These are phyloP conservation scores for Poeciliopsis infans DNA, from an alignment of 2,797 vertebrate genomes.

Conservation along the genomic window DNA sequence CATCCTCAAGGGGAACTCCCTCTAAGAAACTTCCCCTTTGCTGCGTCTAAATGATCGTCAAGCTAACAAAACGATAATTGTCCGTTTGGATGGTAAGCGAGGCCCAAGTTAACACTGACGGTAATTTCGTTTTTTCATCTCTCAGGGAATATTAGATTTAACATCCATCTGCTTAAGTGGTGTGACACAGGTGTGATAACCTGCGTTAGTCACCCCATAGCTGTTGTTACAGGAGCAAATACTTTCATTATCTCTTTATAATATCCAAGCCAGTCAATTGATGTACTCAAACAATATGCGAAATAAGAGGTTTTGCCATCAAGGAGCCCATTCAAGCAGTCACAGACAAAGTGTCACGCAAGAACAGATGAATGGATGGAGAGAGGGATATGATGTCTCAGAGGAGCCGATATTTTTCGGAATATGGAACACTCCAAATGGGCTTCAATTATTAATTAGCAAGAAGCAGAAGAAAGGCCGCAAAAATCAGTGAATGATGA, in stretches of 20 bases:
- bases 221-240: constrained; percentile 4
- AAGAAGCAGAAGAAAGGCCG: constrained; percentile 43
- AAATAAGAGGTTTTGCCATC: background rate
- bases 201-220: background rate
- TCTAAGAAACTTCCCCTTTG: constrained; percentile 11
- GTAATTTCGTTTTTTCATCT: constrained; percentile 17
- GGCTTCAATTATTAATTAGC: constrained; percentile 74
- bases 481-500: constrained; percentile 12
- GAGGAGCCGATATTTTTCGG: constrained; percentile 51
- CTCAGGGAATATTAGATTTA: constrained; percentile 14
- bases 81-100: constrained; percentile 4
- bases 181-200: constrained; percentile 8
- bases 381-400: constrained; percentile 46
- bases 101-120: background rate
- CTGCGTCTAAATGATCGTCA: constrained; percentile 20
- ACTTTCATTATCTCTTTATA: constrained; percentile 1
- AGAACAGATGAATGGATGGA: constrained; percentile 62
- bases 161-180: constrained; percentile 15
- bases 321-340: constrained; percentile 19
- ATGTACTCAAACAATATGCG: background rate
- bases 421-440: constrained; percentile 65
- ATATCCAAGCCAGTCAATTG: constrained; percentile 19
- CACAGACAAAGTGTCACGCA: constrained; percentile 49
- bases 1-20: constrained; percentile 14
- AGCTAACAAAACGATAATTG: constrained; percentile 13